These are phyloP conservation scores for Melanchra persicariae DNA, from an alignment of 2,888 invertebrate species.

Conservation along the genomic window DNA sequence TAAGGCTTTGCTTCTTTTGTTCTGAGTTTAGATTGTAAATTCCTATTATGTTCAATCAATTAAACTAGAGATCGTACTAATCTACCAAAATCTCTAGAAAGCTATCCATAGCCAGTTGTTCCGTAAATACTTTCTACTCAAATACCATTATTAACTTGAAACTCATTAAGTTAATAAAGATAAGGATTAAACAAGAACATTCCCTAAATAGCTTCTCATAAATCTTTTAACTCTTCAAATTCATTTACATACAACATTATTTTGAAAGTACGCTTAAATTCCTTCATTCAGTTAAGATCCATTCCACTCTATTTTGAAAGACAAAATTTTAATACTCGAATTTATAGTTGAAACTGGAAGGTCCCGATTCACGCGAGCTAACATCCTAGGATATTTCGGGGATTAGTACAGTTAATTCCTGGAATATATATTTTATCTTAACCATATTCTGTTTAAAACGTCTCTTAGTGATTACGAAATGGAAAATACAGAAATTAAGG, in stretches of 20 bases:
- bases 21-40: slow-evolving; percentile 15
- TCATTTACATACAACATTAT: slow-evolving; percentile 23
- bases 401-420: slow-evolving; percentile 57
- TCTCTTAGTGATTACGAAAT: slow-evolving; percentile 78
- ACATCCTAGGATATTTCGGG: slow-evolving; percentile 49
- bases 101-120: slow-evolving; percentile 22
- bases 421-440: slow-evolving; percentile 70
- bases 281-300: slow-evolving; percentile 22
- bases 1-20: slow-evolving; percentile 20
- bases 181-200: slow-evolving; percentile 42
- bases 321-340: slow-evolving; percentile 46
- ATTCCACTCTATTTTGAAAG: slow-evolving; percentile 35
- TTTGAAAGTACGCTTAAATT: slow-evolving; percentile 26
- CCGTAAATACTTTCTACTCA: slow-evolving; percentile 9
- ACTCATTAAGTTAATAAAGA: slow-evolving; percentile 32
- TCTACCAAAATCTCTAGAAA: slow-evolving; percentile 13
- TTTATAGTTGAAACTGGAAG: slow-evolving; percentile 43
- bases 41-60: slow-evolving; percentile 6
- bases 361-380: slow-evolving; percentile 35
- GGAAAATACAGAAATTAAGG: slow-evolving; percentile 84
- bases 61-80: slow-evolving; percentile 8
- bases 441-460: slow-evolving; percentile 75
- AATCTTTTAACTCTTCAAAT: slow-evolving; percentile 39
- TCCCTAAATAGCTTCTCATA: slow-evolving; percentile 29
- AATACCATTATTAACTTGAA: slow-evolving; percentile 41